Evolutionary conservation across 2,888 invertebrate genomes (phyloP).

Genomic region (Hirtodrosophila cameraria): DNA sequence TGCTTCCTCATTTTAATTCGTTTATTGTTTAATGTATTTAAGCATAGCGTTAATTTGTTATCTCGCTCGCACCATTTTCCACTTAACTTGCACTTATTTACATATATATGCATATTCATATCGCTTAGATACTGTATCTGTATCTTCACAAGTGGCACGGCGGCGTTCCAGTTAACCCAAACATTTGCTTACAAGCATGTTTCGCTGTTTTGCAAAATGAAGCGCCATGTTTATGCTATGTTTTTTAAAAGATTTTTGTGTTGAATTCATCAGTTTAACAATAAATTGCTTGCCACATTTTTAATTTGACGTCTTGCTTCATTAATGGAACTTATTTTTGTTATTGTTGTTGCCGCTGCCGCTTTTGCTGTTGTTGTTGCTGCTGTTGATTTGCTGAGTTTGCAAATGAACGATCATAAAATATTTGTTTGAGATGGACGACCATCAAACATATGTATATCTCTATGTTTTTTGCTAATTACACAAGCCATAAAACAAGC

Average conservation of each 20-base stretch:
- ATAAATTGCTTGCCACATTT: constrained; percentile 30
- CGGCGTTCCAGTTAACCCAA: constrained; percentile 65
- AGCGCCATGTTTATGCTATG: constrained; percentile 61
- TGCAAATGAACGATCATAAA: constrained; percentile 48
- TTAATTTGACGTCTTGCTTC: constrained; percentile 46
- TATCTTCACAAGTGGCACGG: constrained; percentile 47
- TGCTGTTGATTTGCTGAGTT: constrained; percentile 31
- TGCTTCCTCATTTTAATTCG: constrained; percentile 61
- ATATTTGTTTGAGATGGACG: constrained; percentile 11
- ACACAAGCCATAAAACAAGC: constrained; percentile 41
- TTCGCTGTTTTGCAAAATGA: constrained; percentile 63
- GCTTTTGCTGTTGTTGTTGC: constrained; percentile 7
- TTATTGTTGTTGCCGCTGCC: constrained; percentile 8
- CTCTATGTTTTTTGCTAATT: constrained; percentile 41
- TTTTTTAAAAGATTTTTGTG: constrained; percentile 28
- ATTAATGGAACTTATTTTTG: constrained; percentile 51
- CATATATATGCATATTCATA: neutral
- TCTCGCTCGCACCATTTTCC: constrained; percentile 30
- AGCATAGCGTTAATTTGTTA: constrained; percentile 41
- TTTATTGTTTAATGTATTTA: constrained; percentile 72
- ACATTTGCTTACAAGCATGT: constrained; percentile 79
- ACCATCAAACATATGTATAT: constrained; percentile 34
- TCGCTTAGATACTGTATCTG: constrained; percentile 36
- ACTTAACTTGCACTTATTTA: constrained; percentile 40
- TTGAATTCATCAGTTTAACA: constrained; percentile 22